Evolutionary conservation across 2,888 invertebrate genomes (phyloP).

Genomic region (Lithophane ornitopus): DNA sequence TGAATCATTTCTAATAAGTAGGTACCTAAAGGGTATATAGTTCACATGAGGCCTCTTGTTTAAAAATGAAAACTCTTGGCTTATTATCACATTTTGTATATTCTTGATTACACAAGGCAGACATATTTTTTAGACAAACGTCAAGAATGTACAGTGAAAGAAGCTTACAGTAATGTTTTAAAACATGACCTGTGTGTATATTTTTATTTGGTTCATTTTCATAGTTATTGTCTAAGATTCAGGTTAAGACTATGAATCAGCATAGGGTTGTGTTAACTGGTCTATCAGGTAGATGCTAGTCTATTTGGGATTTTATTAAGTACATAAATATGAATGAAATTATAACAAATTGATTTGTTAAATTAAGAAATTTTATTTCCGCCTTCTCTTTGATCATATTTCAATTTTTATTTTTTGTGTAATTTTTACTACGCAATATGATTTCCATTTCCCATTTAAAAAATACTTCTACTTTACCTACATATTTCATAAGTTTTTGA

Average conservation of each 20-base stretch:
- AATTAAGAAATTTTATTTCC: neutral
- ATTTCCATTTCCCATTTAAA: neutral
- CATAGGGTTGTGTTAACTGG: neutral
- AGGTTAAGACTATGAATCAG: neutral
- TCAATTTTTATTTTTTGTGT: neutral
- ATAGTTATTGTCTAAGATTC: neutral
- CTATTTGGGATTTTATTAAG: neutral
- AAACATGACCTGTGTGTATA: neutral
- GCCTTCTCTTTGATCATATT: neutral
- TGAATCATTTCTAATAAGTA: neutral
- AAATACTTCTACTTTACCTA: neutral
- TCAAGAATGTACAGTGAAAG: neutral
- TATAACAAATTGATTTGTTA: neutral
- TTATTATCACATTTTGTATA: neutral
- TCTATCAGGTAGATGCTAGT: neutral
- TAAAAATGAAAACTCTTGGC: neutral
- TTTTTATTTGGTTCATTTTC: neutral
- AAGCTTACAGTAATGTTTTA: neutral
- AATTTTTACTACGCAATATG: neutral
- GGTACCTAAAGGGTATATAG: no score
- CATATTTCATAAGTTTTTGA: neutral
- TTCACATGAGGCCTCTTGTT: neutral
- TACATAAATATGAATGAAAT: neutral
- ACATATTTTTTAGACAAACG: neutral
- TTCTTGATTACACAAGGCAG: neutral